A percentile compares a stretch with the other conserved stretches of the same genome.
Evolutionary conservation across 2,797 vertebrate genomes (phyloP).

Genomic region (Parauchenoglanis punctatus): DNA sequence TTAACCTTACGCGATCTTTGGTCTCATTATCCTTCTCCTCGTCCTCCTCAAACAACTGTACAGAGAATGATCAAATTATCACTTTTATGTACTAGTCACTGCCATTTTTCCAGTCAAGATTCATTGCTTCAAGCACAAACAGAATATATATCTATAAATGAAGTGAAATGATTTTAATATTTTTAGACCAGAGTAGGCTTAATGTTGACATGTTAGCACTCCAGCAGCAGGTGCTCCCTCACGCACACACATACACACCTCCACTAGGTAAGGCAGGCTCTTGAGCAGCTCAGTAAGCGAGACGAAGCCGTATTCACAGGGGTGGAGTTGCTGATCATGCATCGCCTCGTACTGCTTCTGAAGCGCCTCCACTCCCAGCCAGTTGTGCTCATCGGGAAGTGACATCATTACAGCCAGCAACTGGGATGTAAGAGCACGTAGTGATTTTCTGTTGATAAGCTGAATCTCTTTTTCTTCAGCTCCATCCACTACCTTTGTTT

Average conservation of each 20-base stretch:
- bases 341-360: conserved; percentile 77
- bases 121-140: neutral
- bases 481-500: conserved; percentile 81
- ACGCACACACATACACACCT: conserved; percentile 71
- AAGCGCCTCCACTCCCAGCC: conserved; percentile 82
- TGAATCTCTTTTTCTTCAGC: conserved; percentile 86
- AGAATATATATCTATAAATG: neutral
- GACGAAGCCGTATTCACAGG: conserved; percentile 97
- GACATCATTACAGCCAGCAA: conserved; percentile 92
- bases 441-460: conserved; percentile 93
- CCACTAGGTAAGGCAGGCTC: conserved; percentile 93
- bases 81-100: neutral
- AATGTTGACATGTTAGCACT: neutral
- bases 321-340: conserved; percentile 82
- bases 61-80: neutral
- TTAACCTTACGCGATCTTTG: conserved; percentile 87
- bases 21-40: conserved; percentile 61
- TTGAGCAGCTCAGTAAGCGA: conserved; percentile 91
- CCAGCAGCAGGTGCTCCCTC: neutral
- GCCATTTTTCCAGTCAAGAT: neutral
- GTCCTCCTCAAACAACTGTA: conserved; percentile 80
- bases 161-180: neutral
- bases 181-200: neutral
- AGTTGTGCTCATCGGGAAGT: conserved; percentile 76
- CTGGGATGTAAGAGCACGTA: conserved; percentile 88